Conservation (phyloP, 1,140 invertebrate genomes). For the Eueides isabella region DNA sequence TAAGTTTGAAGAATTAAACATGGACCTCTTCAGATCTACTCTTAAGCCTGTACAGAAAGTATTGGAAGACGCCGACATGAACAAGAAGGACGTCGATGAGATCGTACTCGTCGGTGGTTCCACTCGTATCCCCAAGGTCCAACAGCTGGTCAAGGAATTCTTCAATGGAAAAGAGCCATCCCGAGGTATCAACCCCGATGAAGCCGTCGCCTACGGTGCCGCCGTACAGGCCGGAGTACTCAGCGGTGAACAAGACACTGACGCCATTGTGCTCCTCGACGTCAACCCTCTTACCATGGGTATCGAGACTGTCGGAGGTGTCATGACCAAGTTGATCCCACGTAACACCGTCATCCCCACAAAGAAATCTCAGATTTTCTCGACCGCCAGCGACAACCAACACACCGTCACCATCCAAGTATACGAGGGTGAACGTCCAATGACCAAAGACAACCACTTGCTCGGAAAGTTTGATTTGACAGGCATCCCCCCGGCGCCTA, state of each 20-base stretch:
- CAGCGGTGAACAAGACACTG: slow-evolving; percentile 95
- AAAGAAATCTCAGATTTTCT: slow-evolving; percentile 99
- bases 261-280: slow-evolving; percentile 97
- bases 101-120: slow-evolving; percentile 99
- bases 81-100: slow-evolving; percentile 99
- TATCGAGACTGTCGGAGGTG: slow-evolving; percentile 99
- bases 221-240: slow-evolving; percentile 98
- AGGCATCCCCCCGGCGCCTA: slow-evolving; percentile 97
- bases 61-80: slow-evolving; percentile 98
- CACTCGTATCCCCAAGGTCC: slow-evolving; percentile 99
- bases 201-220: slow-evolving; percentile 98
- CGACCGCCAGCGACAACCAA: slow-evolving; percentile 99
- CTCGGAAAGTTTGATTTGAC: slow-evolving; percentile 99
- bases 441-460: slow-evolving; percentile 99
- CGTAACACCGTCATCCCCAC: slow-evolving; percentile 99
- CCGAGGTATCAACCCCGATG: slow-evolving; percentile 99
- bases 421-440: slow-evolving; percentile 93
- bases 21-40: slow-evolving; percentile 99
- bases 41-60: slow-evolving; percentile 99
- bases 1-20: slow-evolving; percentile 99
- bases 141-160: slow-evolving; percentile 99
- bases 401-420: slow-evolving; percentile 98
- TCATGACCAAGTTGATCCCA: slow-evolving; percentile 99
- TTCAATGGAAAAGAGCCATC: slow-evolving; percentile 99
- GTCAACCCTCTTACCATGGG: slow-evolving; percentile 99